Percentiles rank a stretch among this genome's conserved stretches.
These are phyloP conservation scores for Hypanus sabinus DNA, from an alignment of 2,113 vertebrate species.

Conservation along the genomic window DNA sequence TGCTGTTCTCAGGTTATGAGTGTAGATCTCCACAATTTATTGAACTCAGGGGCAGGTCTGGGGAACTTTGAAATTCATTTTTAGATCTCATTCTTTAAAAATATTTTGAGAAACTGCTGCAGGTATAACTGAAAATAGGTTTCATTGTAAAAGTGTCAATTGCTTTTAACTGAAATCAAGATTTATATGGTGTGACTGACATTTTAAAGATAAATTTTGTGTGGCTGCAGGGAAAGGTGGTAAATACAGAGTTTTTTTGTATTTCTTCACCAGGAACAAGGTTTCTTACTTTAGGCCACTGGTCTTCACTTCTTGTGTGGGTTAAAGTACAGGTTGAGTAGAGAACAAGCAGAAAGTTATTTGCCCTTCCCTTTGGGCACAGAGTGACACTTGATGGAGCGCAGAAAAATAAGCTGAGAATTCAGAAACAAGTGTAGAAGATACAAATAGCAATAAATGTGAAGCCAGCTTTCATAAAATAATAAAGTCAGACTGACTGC, in stretches of 20 bases:
- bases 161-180: not conserved
- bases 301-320: not conserved
- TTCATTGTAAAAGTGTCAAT: not conserved
- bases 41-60: not conserved
- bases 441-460: not conserved
- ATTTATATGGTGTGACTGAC: conserved; percentile 1
- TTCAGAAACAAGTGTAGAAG: not conserved
- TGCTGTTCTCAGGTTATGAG: not conserved
- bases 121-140: not conserved
- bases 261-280: not conserved
- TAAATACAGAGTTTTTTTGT: not conserved
- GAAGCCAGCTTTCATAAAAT: not conserved
- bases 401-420: not conserved
- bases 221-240: not conserved
- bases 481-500: not conserved
- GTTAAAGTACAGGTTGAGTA: not conserved
- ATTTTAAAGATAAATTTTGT: not conserved
- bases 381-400: not conserved
- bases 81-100: not conserved
- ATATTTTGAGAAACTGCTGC: not conserved
- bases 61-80: not conserved
- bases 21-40: not conserved
- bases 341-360: not conserved
- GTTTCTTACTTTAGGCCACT: not conserved
- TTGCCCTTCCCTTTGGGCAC: not conserved